phyloP scores from a whole-genome alignment of 2,113 vertebrate species.

The Mormyrus lacerda region DNA sequence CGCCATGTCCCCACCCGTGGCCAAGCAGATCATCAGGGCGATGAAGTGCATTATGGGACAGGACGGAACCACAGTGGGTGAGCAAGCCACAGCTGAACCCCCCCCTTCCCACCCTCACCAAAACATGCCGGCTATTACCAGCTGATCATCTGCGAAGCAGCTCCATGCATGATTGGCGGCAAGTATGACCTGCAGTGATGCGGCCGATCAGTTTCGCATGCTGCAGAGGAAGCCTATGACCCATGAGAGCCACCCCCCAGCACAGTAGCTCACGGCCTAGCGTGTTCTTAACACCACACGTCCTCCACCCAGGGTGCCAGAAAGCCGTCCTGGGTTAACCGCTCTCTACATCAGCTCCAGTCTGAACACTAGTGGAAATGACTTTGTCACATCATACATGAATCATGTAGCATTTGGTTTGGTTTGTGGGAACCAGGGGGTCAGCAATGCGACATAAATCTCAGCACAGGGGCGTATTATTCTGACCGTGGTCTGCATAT shows the following conservation, averaged over 20 bases:
- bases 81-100: slow-evolving; percentile 33
- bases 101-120: no score
- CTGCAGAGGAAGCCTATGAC: slow-evolving; percentile 37
- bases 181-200: slow-evolving; percentile 45
- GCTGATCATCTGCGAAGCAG: slow-evolving; percentile 37
- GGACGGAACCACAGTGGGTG: slow-evolving; percentile 75
- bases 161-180: slow-evolving; percentile 33
- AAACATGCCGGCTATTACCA: slow-evolving; percentile 52
- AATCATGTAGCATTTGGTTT: background rate
- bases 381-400: background rate
- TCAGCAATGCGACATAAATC: background rate
- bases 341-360: background rate
- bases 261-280: background rate
- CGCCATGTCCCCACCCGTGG: slow-evolving; percentile 73
- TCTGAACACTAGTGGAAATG: background rate
- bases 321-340: background rate
- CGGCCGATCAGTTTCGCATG: slow-evolving; percentile 55
- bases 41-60: slow-evolving; percentile 80
- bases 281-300: background rate
- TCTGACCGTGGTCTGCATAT: background rate
- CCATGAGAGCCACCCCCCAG: background rate
- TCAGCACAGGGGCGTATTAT: background rate
- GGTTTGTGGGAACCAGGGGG: background rate
- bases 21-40: slow-evolving; percentile 76
- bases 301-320: background rate